Percentiles rank a stretch among this genome's conserved stretches.
Conservation (phyloP, 2,888 invertebrate genomes). For the Coenonympha arcania region DNA sequence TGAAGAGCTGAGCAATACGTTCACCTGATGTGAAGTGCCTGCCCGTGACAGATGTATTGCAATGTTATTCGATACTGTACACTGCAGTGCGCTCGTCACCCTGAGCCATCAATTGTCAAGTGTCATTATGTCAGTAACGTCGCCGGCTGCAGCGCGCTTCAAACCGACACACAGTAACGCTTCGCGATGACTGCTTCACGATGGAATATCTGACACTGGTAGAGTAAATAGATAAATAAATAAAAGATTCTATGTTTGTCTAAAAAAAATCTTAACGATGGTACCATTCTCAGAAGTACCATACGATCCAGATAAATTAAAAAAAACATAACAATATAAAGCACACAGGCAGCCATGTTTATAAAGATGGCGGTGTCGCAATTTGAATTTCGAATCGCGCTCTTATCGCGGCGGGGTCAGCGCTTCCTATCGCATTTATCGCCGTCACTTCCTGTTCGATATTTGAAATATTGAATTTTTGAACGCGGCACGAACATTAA, state of each 20-base stretch:
- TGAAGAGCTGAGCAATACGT: too few species aligned
- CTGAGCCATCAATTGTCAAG: too few species aligned
- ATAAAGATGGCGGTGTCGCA: constrained; percentile 42
- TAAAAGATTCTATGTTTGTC: not conserved
- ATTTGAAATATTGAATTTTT: constrained; percentile 41
- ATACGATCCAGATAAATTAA: constrained; percentile 23
- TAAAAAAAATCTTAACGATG: not conserved
- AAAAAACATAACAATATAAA: constrained; percentile 19
- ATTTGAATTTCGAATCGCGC: constrained; percentile 46
- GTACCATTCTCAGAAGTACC: constrained; percentile 3
- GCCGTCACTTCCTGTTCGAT: constrained; percentile 48
- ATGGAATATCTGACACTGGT: too few species aligned
- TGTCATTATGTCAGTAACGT: too few species aligned
- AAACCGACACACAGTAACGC: too few species aligned
- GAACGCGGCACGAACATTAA: constrained; percentile 4
- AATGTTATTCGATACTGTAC: too few species aligned
- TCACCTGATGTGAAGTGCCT: too few species aligned
- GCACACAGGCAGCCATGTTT: constrained; percentile 33
- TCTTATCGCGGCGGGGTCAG: constrained; percentile 55
- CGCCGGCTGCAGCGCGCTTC: too few species aligned
- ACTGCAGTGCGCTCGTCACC: too few species aligned
- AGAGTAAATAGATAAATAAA: too few species aligned
- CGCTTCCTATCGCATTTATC: constrained; percentile 55
- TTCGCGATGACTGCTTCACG: too few species aligned
- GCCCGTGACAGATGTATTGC: too few species aligned